Percentiles rank a stretch among this genome's conserved stretches.
These are phyloP conservation scores for Scrobipalpa atriplicella DNA, from an alignment of 2,888 invertebrate species.

Conservation along the genomic window DNA sequence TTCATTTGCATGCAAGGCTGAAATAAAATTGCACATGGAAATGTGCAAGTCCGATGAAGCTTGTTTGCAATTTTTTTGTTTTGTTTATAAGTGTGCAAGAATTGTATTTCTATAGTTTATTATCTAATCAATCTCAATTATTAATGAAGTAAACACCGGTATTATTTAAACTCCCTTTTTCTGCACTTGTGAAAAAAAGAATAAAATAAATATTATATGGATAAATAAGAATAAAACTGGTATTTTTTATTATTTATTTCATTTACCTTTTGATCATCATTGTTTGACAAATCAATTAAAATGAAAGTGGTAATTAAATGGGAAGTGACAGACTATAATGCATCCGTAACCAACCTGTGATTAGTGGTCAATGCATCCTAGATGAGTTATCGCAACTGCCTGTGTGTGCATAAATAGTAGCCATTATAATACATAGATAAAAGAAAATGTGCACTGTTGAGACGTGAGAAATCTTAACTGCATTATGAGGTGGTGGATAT, in stretches of 20 bases:
- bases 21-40: background rate
- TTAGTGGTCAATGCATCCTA: constrained; percentile 44
- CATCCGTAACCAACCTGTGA: constrained; percentile 39
- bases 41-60: background rate
- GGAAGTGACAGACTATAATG: constrained; percentile 26
- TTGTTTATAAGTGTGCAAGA: too few relatives aligned
- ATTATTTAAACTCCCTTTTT: too few relatives aligned
- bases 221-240: too few relatives aligned
- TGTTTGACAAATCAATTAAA: background rate
- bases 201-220: too few relatives aligned
- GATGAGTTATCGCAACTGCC: constrained; percentile 38
- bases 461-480: background rate
- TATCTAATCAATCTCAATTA: too few relatives aligned
- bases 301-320: constrained; percentile 25
- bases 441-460: background rate
- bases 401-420: constrained; percentile 39
- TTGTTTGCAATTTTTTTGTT: too few relatives aligned
- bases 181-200: too few relatives aligned
- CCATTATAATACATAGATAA: background rate
- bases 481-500: background rate
- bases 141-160: too few relatives aligned
- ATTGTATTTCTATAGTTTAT: too few relatives aligned
- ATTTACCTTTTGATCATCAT: too few relatives aligned
- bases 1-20: background rate
- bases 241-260: too few relatives aligned